phyloP scores from a whole-genome alignment of 2,113 vertebrate genomes.

The Fulmarus glacialis region DNA sequence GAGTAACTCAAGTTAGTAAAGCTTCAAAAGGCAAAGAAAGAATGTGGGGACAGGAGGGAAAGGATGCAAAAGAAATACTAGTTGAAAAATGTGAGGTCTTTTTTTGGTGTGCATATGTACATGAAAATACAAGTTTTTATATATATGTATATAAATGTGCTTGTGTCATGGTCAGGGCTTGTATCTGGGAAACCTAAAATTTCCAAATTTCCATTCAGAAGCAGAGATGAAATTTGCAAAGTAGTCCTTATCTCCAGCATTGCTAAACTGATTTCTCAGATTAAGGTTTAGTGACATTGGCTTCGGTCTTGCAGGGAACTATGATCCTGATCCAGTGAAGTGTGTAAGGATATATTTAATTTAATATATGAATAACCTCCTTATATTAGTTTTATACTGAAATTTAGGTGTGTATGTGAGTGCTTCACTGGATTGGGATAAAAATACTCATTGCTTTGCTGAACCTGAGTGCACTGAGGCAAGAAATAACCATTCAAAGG shows the following conservation, averaged over 20 bases:
- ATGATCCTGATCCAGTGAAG: background rate
- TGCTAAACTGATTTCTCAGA: background rate
- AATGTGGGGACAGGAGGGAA: background rate
- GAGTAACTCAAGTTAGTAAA: background rate
- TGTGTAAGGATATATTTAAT: background rate
- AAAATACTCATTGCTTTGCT: background rate
- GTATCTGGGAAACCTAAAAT: background rate
- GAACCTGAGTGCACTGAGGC: background rate
- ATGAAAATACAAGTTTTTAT: background rate
- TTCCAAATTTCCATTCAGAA: background rate
- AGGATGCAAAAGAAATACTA: background rate
- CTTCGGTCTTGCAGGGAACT: background rate
- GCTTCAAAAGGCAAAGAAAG: background rate
- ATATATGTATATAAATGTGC: background rate
- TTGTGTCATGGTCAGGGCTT: background rate
- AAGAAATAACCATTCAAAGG: background rate
- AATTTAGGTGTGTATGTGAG: background rate
- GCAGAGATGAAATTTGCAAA: background rate
- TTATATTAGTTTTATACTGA: background rate
- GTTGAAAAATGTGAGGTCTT: background rate
- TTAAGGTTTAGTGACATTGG: background rate
- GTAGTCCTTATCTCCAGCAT: background rate
- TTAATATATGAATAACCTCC: fast-evolving
- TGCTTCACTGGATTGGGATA: background rate
- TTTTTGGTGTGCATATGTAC: background rate